These are phyloP conservation scores for Larimichthys polyactis DNA, from an alignment of 2,113 vertebrate species.

Conservation along the genomic window DNA sequence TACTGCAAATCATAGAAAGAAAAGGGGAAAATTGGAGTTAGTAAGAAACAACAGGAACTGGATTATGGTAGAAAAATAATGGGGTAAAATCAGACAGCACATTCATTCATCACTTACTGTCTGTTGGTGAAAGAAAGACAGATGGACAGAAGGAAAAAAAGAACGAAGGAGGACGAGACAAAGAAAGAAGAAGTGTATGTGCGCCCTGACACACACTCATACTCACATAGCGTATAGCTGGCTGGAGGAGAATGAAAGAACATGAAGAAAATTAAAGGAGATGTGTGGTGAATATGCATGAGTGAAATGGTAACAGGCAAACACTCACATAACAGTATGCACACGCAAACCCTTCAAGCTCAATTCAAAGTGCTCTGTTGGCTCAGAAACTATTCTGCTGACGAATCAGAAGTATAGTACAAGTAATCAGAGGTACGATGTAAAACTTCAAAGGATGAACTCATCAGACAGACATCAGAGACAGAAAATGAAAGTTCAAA, in stretches of 20 bases:
- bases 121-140: slow-evolving; percentile 23
- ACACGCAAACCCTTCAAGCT: slow-evolving; percentile 29
- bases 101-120: slow-evolving; percentile 24
- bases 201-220: slow-evolving; percentile 69
- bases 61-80: slow-evolving; percentile 7
- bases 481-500: slow-evolving; percentile 14
- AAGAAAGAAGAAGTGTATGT: slow-evolving; percentile 37
- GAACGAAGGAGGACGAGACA: background rate
- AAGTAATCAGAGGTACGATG: slow-evolving; percentile 9
- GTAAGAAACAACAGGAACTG: slow-evolving; percentile 27
- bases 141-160: background rate
- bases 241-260: slow-evolving; percentile 78
- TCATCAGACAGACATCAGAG: slow-evolving; percentile 9
- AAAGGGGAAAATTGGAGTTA: slow-evolving; percentile 41
- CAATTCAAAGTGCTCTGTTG: slow-evolving; percentile 28
- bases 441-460: background rate
- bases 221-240: slow-evolving; percentile 81
- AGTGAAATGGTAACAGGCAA: slow-evolving; percentile 54
- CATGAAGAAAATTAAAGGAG: slow-evolving; percentile 75
- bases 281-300: slow-evolving; percentile 54
- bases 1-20: slow-evolving; percentile 25
- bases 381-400: slow-evolving; percentile 36
- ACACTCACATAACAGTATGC: slow-evolving; percentile 20
- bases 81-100: slow-evolving; percentile 3
- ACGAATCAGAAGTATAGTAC: slow-evolving; percentile 27